These are phyloP conservation scores for Carterocephalus palaemon DNA, from an alignment of 2,888 invertebrate genomes.

Conservation along the genomic window DNA sequence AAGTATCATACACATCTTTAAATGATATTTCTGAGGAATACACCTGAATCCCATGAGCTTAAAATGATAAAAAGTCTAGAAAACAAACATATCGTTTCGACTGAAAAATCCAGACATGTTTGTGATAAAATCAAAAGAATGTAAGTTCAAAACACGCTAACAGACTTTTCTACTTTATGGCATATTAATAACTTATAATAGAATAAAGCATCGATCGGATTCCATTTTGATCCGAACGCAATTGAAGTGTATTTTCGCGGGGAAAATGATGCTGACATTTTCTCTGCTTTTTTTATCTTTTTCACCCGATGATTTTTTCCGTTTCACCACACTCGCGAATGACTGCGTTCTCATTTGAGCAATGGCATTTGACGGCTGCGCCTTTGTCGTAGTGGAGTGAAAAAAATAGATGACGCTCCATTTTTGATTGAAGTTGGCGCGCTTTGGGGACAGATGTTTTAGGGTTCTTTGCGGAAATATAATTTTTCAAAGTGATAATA, in stretches of 20 bases:
- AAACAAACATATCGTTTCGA: conserved; percentile 9
- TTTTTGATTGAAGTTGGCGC: conserved; percentile 65
- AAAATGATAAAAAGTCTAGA: no score
- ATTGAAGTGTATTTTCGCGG: conserved; percentile 40
- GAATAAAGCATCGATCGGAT: conserved; percentile 24
- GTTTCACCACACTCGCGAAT: conserved; percentile 68
- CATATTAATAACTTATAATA: conserved; percentile 24
- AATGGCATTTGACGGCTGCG: conserved; percentile 72
- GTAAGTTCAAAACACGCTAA: conserved; percentile 8
- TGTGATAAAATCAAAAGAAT: conserved; percentile 7
- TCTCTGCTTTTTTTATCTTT: conserved; percentile 42
- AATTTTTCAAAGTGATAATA: not conserved
- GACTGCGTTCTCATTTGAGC: conserved; percentile 75
- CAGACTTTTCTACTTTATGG: conserved; percentile 16
- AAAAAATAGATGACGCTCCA: conserved; percentile 57
- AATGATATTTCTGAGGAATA: not conserved
- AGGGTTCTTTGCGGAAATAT: conserved; percentile 29
- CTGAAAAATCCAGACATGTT: conserved; percentile 22
- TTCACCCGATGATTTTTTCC: conserved; percentile 70
- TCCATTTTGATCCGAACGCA: conserved; percentile 32
- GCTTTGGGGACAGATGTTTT: conserved; percentile 45
- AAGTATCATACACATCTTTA: no score
- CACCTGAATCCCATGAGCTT: conserved; percentile 7
- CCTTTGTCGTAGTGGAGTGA: conserved; percentile 57
- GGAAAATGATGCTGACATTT: conserved; percentile 57